Evolutionary conservation across 1,140 invertebrate species (phyloP), one percentile per base, ranked within the genome.

Genomic region (Bombus vancouverensis): DNA sequence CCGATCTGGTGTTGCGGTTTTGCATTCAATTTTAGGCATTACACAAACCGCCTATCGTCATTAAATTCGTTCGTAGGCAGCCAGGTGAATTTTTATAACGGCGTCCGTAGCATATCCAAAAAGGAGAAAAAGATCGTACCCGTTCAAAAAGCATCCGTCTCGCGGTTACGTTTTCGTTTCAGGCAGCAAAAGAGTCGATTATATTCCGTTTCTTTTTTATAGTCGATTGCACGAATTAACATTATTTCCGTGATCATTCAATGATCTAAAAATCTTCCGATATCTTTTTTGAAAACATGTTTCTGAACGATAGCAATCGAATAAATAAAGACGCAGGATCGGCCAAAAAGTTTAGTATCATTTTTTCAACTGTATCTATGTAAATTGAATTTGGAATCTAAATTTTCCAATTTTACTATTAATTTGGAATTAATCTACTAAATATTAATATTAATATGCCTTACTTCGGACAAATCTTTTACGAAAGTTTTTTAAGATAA

Each of bases 21-120:
- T 74, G 28, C 39, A 74, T 75, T 83, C 81, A 68, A 83, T 76
- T 47, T 47, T 65, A n/a, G 15, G 5, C 32, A 47, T n/a, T 59
- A 5, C 65, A 34, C 28, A 47, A 47, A 37, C 28, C 25, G 9
- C 1, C 18, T 32, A 3, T 18, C 32, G n/a, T 68, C 25, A 28
- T 47, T 68, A 79, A 68, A 68, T 65, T 18, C 32, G 65, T 42
- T 22, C 44, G 18, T 34, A 4, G 66, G 1, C 71, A 32, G 42
- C 3, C 28, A 44, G 42, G 59, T 39, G 34, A 76, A 76, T 76
- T 39, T 76, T 59, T 57, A 57, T 39, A 76, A 53, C 39, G 39
- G 28, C 18, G 13, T 15, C 3, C 25, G 74, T 18, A 2, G 8
- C 9, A 32, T 15, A 22, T 47, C 4, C 4, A 5, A n/a, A 59